Conservation (phyloP, 2,888 invertebrate species). For the Cephonodes hylas region DNA sequence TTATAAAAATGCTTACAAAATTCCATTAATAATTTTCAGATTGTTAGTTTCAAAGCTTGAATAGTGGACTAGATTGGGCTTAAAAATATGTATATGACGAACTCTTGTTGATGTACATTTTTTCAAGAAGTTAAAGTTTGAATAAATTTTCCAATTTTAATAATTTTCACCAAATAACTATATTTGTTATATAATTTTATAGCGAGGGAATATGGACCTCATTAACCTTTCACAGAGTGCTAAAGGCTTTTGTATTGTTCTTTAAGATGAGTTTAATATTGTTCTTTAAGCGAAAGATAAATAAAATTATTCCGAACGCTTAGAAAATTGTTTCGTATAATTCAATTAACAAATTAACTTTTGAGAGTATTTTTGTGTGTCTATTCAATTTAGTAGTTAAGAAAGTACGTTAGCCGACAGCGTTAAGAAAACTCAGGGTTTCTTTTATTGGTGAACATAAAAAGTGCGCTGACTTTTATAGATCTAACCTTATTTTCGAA, state of each 20-base stretch:
- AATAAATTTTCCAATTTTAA: no score
- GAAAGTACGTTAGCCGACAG: not conserved
- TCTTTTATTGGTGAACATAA: not conserved
- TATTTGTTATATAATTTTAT: not conserved
- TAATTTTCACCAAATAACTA: not conserved
- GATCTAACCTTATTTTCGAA: conserved; percentile 8
- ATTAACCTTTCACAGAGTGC: not conserved
- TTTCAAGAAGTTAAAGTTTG: no score
- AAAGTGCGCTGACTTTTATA: conserved; percentile 14
- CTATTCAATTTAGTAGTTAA: not conserved
- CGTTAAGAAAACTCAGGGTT: not conserved
- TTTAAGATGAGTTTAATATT: no score
- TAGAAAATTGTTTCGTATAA: not conserved
- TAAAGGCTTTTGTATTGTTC: not conserved
- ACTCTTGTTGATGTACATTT: no score
- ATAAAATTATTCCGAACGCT: not conserved
- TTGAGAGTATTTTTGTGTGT: not conserved
- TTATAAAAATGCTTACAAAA: no score
- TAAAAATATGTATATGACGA: no score
- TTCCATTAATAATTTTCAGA: no score
- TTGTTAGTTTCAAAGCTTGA: no score
- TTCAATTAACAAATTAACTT: conserved; percentile 7
- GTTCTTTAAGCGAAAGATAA: not conserved
- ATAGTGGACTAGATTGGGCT: no score
- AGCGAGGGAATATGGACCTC: not conserved